phyloP scores from a whole-genome alignment of 2,113 vertebrate genomes.

The Promerops cafer region DNA sequence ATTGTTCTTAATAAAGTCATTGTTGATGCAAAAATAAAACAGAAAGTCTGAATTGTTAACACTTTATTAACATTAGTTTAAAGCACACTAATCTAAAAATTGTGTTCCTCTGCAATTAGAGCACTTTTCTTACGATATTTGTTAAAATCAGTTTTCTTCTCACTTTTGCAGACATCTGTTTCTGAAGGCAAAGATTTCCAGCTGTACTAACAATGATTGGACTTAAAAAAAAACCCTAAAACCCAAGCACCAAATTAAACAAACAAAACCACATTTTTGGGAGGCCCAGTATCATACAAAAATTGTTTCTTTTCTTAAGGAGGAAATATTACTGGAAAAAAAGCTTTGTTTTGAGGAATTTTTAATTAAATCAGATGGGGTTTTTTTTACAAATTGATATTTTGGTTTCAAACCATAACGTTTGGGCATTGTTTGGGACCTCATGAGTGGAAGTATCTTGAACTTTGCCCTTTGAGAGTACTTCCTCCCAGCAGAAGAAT shows the following conservation, averaged over 20 bases:
- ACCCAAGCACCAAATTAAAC: background rate
- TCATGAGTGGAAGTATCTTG: background rate
- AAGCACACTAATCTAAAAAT: background rate
- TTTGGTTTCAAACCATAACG: background rate
- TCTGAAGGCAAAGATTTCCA: background rate
- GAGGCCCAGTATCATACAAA: accelerated
- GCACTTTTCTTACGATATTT: background rate
- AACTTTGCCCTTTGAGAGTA: background rate
- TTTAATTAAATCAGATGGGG: background rate
- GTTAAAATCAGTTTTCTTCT: background rate
- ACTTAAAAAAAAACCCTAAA: background rate
- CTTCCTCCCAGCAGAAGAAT: background rate
- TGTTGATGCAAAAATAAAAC: background rate
- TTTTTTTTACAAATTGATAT: background rate
- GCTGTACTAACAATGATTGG: background rate
- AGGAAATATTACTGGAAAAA: background rate
- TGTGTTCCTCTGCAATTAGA: background rate
- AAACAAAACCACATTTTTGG: background rate
- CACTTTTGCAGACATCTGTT: background rate
- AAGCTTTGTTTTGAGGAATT: background rate
- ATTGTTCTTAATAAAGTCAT: background rate
- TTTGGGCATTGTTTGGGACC: background rate
- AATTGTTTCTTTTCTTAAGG: background rate
- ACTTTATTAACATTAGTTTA: background rate
- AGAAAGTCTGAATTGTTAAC: background rate